Base-by-base conservation (phyloP, 2,888 invertebrate species). In the Gortyna flavago region DNA sequence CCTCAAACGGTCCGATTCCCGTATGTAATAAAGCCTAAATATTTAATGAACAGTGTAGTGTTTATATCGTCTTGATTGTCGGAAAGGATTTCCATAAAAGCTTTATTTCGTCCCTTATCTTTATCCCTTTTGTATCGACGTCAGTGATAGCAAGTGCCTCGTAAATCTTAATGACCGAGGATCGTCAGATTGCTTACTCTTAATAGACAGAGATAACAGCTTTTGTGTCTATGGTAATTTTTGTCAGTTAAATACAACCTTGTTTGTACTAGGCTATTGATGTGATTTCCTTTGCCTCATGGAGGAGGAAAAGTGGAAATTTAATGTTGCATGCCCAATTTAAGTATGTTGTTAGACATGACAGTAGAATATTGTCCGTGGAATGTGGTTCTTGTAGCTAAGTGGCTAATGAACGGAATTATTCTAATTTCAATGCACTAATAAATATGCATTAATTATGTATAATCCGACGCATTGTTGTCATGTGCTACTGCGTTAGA, bases 81-180 rank as follows among this genome's bases (percentile, higher is more conserved):
- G 83, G 83, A 79, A 86, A 84, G 86, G 88, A 88, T 90, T 89
- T 90, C 89, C 89, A 88, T 91, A 90, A 92, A 90, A 90, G 85
- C 88, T 90, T 90, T 87, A 90, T 89, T 89, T 84, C 79, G 75
- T 86, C 85, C 80, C 84, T 88, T 89, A 89, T 90, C 90, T 89
- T 87, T 87, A 88, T 89, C 87, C 85, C 80, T 86, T 89, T 90
- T 89, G 87, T 80, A 83, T 89, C 83, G 83, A 84, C 89, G 89
- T 90, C 92, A 92, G 91, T 92, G 92, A 90, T 92, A 91, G 87
- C 85, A 90, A 93, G 90, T 89, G 87, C 85, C 88, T 92, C 94
- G 90, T 94, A 93, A 94, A 93, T 93, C 91, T 91, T 93, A 92
- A 93, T 93, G 90, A 88, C 80, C 81, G 73, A 87, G 76, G 83